Percentiles rank a stretch among this genome's conserved stretches.
Evolutionary conservation across 2,113 vertebrate species (phyloP).

Genomic region (Actenoides lindsayi): DNA sequence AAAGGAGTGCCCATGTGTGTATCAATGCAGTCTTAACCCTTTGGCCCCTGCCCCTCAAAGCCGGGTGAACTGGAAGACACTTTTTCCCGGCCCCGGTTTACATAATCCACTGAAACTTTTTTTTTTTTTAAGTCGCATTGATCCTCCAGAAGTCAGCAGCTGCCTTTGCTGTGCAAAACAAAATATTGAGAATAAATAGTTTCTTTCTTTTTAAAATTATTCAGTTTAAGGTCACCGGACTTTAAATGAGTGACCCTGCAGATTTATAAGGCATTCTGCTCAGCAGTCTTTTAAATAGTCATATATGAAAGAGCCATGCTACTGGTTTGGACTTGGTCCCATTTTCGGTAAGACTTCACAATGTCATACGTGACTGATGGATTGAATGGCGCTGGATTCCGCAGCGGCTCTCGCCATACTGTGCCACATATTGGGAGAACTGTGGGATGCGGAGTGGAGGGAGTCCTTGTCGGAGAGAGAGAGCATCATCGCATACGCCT

Average conservation of each 20-base stretch:
- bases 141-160: constrained; percentile 90
- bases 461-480: constrained; percentile 96
- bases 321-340: constrained; percentile 83
- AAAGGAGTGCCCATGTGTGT: constrained; percentile 72
- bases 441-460: constrained; percentile 87
- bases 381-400: constrained; percentile 94
- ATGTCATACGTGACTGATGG: constrained; percentile 97
- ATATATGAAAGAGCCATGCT: constrained; percentile 79
- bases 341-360: constrained; percentile 61
- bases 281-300: constrained; percentile 87
- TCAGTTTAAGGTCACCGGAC: constrained; percentile 87
- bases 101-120: constrained; percentile 73
- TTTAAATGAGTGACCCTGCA: constrained; percentile 84
- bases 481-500: constrained; percentile 99
- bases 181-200: constrained; percentile 98
- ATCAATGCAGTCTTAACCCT: constrained; percentile 71
- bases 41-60: constrained; percentile 65
- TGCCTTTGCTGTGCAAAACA: constrained; percentile 99
- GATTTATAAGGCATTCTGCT: constrained; percentile 91
- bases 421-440: constrained; percentile 92
- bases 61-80: constrained; percentile 75
- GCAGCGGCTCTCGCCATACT: constrained; percentile 91
- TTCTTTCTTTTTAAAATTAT: constrained; percentile 85
- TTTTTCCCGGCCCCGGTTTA: constrained; percentile 72
- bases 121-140: constrained; percentile 72